Evolutionary conservation across 1,140 invertebrate species (phyloP).

Genomic region (Scaptomyza graminum): DNA sequence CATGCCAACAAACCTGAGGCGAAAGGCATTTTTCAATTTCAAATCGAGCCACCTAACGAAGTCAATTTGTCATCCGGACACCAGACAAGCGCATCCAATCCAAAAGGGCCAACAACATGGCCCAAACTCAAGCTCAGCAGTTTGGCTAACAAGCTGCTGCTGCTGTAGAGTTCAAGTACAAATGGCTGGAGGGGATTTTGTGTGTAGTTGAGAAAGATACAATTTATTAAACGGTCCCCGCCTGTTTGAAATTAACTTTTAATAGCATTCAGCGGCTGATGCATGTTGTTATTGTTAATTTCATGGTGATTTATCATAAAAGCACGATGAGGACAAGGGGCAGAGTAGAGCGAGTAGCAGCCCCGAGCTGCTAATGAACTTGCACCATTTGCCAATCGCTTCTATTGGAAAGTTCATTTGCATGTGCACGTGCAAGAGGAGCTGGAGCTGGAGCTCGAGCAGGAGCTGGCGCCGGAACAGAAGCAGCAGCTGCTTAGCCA

Average conservation of each 20-base stretch:
- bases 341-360: background rate
- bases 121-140: background rate
- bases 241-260: slow-evolving; percentile 67
- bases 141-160: slow-evolving; percentile 14
- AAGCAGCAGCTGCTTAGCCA: background rate
- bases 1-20: slow-evolving; percentile 60
- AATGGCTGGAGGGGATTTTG: slow-evolving; percentile 20
- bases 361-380: slow-evolving; percentile 43
- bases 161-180: slow-evolving; percentile 24
- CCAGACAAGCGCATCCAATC: slow-evolving; percentile 7
- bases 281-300: slow-evolving; percentile 66
- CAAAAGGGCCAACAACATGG: slow-evolving; percentile 10
- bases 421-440: slow-evolving; percentile 20
- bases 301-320: slow-evolving; percentile 63
- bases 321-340: background rate
- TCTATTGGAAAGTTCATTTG: slow-evolving; percentile 24
- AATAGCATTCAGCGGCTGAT: slow-evolving; percentile 37
- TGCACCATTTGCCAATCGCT: slow-evolving; percentile 32
- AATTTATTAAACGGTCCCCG: slow-evolving; percentile 45
- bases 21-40: slow-evolving; percentile 69
- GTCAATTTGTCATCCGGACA: slow-evolving; percentile 73
- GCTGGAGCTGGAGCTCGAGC: background rate
- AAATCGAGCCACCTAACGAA: slow-evolving; percentile 57
- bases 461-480: background rate
- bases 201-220: slow-evolving; percentile 44